These are phyloP conservation scores for Ophion ventricosus DNA, from an alignment of 2,888 invertebrate genomes.

Conservation along the genomic window DNA sequence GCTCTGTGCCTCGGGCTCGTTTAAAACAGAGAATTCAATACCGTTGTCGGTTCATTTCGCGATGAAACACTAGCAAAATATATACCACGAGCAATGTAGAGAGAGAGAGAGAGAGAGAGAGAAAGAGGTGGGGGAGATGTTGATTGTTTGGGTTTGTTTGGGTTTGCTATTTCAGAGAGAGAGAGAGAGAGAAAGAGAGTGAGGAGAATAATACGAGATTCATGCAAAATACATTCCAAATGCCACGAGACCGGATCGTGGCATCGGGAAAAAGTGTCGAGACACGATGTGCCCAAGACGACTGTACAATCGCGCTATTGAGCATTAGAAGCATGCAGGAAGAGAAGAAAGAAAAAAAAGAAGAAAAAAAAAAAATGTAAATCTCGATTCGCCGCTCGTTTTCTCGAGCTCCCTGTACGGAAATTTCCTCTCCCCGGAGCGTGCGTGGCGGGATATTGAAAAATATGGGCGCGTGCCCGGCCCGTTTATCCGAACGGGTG, in stretches of 20 bases:
- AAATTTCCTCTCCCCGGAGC: slow-evolving; percentile 22
- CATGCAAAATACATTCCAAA: slow-evolving; percentile 56
- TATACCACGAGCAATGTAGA: neutral
- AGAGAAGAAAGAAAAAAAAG: no score
- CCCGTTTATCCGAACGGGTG: slow-evolving; percentile 39
- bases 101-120: neutral
- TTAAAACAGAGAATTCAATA: neutral
- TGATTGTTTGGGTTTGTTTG: no score
- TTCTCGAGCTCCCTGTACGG: slow-evolving; percentile 8
- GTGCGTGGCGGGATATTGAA: slow-evolving; percentile 53
- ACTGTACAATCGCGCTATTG: slow-evolving; percentile 1
- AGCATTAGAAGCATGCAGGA: slow-evolving; percentile 8
- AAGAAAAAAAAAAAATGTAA: slow-evolving; percentile 58
- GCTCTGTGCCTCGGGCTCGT: slow-evolving; percentile 56
- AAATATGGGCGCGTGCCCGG: slow-evolving; percentile 66
- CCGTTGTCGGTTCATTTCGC: neutral
- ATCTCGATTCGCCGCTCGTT: slow-evolving; percentile 52
- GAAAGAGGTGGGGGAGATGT: slow-evolving; percentile 4
- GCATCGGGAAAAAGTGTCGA: slow-evolving; percentile 27
- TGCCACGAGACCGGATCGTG: slow-evolving; percentile 65
- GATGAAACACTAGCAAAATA: neutral
- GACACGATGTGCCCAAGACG: slow-evolving; percentile 11
- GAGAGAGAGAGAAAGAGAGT: slow-evolving; percentile 11
- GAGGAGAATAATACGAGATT: slow-evolving; percentile 33
- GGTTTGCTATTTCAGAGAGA: no score